Conservation (phyloP, 2,797 vertebrate genomes). For the Lepilemur ruficaudatus region DNA sequence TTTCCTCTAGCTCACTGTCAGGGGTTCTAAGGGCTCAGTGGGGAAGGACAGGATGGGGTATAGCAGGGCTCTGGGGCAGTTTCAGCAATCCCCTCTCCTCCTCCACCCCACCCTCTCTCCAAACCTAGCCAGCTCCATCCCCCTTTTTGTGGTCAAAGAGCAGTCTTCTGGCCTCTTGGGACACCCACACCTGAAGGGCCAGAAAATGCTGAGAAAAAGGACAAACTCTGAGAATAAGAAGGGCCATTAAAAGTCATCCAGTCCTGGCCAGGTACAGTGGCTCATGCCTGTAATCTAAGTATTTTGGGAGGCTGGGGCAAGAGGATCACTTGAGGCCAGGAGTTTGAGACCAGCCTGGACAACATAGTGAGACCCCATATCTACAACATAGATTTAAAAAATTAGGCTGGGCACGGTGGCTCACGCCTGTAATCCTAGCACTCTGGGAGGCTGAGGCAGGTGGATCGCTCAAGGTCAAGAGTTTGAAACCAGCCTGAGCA, state of each 20-base stretch:
- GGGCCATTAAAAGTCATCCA: not conserved
- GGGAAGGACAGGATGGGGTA: not conserved
- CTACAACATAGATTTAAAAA: too few species aligned
- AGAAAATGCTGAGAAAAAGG: slow-evolving; percentile 1
- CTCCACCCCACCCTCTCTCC: not conserved
- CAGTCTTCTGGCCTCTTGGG: not conserved
- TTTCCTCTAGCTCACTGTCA: not conserved
- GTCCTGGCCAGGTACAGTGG: not conserved
- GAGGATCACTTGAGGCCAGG: not conserved
- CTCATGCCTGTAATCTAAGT: not conserved
- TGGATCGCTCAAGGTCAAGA: too few species aligned
- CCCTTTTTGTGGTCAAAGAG: not conserved
- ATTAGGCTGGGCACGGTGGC: too few species aligned
- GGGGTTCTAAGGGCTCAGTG: not conserved
- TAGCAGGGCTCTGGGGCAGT: not conserved
- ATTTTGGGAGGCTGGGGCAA: not conserved
- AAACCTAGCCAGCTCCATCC: not conserved
- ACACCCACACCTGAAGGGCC: not conserved
- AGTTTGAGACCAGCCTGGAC: not conserved
- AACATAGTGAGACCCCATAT: not conserved
- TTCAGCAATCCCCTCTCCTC: not conserved
- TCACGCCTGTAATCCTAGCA: too few species aligned
- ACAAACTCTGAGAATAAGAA: not conserved
- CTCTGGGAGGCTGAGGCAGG: too few species aligned
- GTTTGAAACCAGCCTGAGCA: too few species aligned